Base-by-base conservation (phyloP, 1,140 invertebrate genomes). In the Diorhabda elongata region DNA sequence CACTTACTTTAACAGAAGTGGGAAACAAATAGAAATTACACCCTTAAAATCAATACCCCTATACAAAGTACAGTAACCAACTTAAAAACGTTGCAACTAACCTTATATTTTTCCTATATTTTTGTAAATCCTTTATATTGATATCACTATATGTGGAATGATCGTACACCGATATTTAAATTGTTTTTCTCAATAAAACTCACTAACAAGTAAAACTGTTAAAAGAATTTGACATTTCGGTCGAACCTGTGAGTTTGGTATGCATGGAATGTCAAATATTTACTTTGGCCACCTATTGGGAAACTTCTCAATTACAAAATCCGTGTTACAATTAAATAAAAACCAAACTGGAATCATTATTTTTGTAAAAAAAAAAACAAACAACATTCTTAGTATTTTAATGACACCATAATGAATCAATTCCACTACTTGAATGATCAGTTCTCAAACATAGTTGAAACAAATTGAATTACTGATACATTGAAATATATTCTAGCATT, bases 151-250 rank as follows among this genome's bases (percentile, higher is more conserved):
- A 52, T 6, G n/a, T 8, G 47, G 4, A 52, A 52, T 52, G n/a
- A 61, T 61, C 42, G 42, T 41, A 61, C 68, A 69, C 68, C 8
- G 60, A 26, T 58, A 66, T 58, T 71, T 9, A 47, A 73, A 74
- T 71, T 72, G 63, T 76, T 73, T 75, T 75, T 75, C 75, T 73
- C 75, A 69, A 69, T 70, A 71, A 74, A 72, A 74, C 70, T 70
- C 73, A 77, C 74, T 75, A 79, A 79, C 76, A 77, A 78, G 77
- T 69, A 78, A 79, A 81, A 80, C 76, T 77, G 76, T 76, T 75
- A 76, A 74, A 81, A 80, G 79, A 80, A 81, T 81, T 81, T 81
- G 80, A 81, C 80, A 81, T 81, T 81, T 81, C 77, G 74, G 79
- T 81, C 80, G 79, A 81, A 81, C 80, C 79, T 79, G 78, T 74